A percentile compares a stretch with the other conserved stretches of the same genome.
These are phyloP conservation scores for Amblyteles armatorius DNA, from an alignment of 2,888 invertebrate genomes.

Conservation along the genomic window DNA sequence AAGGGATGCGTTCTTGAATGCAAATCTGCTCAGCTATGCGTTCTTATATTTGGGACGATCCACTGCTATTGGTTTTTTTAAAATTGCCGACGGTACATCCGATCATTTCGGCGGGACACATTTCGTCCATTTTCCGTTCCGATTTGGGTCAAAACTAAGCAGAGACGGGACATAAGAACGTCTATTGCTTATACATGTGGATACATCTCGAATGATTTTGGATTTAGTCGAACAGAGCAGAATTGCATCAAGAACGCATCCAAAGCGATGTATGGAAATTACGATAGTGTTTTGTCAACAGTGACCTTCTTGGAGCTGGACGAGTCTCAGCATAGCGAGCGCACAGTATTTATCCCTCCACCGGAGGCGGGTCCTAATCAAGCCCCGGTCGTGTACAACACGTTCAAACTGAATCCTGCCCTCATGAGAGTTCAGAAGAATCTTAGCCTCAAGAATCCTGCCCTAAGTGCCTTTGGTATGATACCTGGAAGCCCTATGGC, in stretches of 20 bases:
- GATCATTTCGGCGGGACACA: no score
- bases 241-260: no score
- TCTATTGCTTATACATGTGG: no score
- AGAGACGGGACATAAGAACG: no score
- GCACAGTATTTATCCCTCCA: conserved; percentile 97
- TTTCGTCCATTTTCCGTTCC: no score
- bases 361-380: conserved; percentile 90
- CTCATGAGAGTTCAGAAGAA: conserved; percentile 85
- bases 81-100: no score
- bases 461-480: conserved; percentile 82
- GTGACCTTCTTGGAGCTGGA: conserved; percentile 91
- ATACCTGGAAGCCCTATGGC: conserved; percentile 96
- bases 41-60: no score
- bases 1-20: background rate
- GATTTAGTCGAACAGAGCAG: background rate
- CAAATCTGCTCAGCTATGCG: background rate
- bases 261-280: background rate
- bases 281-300: conserved; percentile 57
- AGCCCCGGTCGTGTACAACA: conserved; percentile 85
- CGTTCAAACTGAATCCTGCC: conserved; percentile 88
- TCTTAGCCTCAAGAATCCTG: conserved; percentile 79
- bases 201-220: background rate
- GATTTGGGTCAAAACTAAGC: no score
- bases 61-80: no score
- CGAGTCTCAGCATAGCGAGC: conserved; percentile 91